Base-by-base conservation (phyloP, 1,140 invertebrate species). In the Hylaeus anthracinus region DNA sequence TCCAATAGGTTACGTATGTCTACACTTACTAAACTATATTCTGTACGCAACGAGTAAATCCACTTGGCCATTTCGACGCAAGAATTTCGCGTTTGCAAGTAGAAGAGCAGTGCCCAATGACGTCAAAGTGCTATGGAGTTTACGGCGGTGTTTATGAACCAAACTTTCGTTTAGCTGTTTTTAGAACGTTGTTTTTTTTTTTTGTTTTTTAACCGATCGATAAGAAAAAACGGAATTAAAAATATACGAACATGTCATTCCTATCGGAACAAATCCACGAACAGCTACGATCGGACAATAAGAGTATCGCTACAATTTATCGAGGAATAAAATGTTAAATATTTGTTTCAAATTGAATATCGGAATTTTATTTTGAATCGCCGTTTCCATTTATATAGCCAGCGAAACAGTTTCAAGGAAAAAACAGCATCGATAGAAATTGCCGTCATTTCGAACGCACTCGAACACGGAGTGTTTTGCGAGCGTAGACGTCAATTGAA, bases 101-200 rank as follows among this genome's bases (percentile, higher is more conserved):
- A 9, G 39, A n/a, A 71, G 14, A n/a, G 10, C 14, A 45, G 37
- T 9, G 2, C 5, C 43, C n/a, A 6, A 60, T 66, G 72, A 55
- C 61, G 45, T 74, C 53, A 41, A 12, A 37, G 39, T 26, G 55
- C 5, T 64, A 39, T 53, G 37, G 63, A 65, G 56, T 72, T 79
- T 48, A 65, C 51, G 43, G 4, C 41, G 5, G 9, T 72, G 41
- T 77, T 77, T 77, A 61, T 61, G 14, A 69, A 26, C 14, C 0
- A 26, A 3, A 14, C 15, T 72, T 64, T 53, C 14, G 10, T 45
- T 41, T 26, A 2, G 6, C 43, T 37, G 53, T 60, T 53, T 51
- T 60, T n/a, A 58, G 60, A 53, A 14, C 43, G 10, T 48, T 3
- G 51, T 1, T 15, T 26, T 3, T 66, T 26, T 3, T 66, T 26